Evolutionary conservation across 1,140 invertebrate genomes (phyloP).

Genomic region (Acromyrmex echinatior): DNA sequence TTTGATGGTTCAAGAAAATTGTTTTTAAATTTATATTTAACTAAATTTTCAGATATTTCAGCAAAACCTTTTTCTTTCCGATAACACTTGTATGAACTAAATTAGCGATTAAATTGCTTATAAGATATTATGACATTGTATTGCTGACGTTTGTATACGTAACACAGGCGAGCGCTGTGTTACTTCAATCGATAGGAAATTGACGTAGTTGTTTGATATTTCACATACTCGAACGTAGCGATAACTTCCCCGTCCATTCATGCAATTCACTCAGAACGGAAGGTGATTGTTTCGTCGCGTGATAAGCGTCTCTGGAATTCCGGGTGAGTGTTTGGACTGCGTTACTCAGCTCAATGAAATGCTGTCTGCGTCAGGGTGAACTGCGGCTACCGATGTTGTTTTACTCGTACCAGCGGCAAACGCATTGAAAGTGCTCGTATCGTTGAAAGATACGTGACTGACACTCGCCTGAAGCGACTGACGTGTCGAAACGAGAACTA

Average conservation of each 20-base stretch:
- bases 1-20: too few relatives aligned
- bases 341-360: slow-evolving; percentile 14
- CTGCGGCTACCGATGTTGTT: not conserved
- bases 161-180: not conserved
- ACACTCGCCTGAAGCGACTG: not conserved
- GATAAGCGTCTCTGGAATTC: slow-evolving; percentile 37
- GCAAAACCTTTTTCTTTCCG: not conserved
- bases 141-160: not conserved
- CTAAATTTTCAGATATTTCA: too few relatives aligned
- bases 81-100: not conserved
- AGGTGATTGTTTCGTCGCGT: not conserved
- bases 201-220: slow-evolving; percentile 31
- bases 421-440: not conserved
- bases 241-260: slow-evolving; percentile 38
- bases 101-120: not conserved
- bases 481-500: slow-evolving; percentile 31
- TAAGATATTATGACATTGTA: not conserved
- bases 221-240: not conserved
- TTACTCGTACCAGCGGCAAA: not conserved
- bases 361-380: not conserved
- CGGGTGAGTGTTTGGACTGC: slow-evolving; percentile 8
- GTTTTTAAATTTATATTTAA: too few relatives aligned
- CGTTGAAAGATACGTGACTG: slow-evolving; percentile 4
- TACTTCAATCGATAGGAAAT: not conserved
- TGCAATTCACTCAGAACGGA: not conserved